phyloP scores from a whole-genome alignment of 2,888 invertebrate species.

The Plagiodera versicolora region DNA sequence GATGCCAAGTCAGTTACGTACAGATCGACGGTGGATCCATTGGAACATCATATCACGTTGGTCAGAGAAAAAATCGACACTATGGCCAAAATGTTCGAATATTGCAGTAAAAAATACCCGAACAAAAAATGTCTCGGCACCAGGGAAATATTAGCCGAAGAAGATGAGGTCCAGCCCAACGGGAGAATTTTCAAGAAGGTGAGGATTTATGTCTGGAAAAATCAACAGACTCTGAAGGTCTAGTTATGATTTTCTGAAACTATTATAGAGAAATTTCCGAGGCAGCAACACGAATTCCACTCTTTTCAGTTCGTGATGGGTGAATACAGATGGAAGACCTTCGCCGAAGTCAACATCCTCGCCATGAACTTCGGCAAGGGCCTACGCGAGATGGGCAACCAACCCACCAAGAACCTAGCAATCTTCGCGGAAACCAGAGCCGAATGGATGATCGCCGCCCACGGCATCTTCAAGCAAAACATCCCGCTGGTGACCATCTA shows the following conservation, averaged over 20 bases:
- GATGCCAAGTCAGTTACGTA: slow-evolving; percentile 72
- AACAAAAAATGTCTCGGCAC: slow-evolving; percentile 84
- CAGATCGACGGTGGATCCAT: slow-evolving; percentile 70
- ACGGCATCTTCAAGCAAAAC: slow-evolving; percentile 94
- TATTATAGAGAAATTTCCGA: no score
- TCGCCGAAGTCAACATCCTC: slow-evolving; percentile 73
- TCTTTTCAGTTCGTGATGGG: slow-evolving; percentile 84
- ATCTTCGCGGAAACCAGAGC: slow-evolving; percentile 97
- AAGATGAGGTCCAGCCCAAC: slow-evolving; percentile 92
- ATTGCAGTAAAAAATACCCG: slow-evolving; percentile 73
- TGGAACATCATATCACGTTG: slow-evolving; percentile 71
- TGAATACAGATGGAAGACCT: slow-evolving; percentile 89
- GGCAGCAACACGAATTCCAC: no score
- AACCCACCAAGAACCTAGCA: slow-evolving; percentile 75
- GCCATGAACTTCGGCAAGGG: slow-evolving; percentile 83
- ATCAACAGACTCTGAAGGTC: no score
- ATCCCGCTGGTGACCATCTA: slow-evolving; percentile 97
- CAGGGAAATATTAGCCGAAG: slow-evolving; percentile 86
- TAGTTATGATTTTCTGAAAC: no score
- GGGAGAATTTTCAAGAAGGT: slow-evolving; percentile 96
- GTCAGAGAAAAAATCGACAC: slow-evolving; percentile 77
- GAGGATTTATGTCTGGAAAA: no score
- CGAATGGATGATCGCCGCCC: slow-evolving; percentile 97
- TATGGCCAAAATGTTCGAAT: slow-evolving; percentile 81
- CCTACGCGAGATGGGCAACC: slow-evolving; percentile 75